Evolutionary conservation across 1,140 invertebrate genomes (phyloP).

Genomic region (Brachionus paranguensis): DNA sequence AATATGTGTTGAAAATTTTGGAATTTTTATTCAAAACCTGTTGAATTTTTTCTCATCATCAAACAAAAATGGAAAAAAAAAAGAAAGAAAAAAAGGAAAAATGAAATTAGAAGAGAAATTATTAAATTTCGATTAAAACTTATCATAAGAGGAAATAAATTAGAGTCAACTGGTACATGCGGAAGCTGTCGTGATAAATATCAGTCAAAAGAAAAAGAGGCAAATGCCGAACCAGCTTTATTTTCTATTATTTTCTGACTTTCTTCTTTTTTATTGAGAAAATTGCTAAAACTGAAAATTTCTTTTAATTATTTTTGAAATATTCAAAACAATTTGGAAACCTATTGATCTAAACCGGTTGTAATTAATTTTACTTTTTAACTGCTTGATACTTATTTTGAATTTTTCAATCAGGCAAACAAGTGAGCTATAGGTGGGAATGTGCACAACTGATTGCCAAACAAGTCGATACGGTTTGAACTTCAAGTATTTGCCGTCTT

Average conservation of each 20-base stretch:
- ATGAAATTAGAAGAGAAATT: background rate
- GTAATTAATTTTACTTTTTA: constrained; percentile 26
- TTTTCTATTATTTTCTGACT: too few species aligned
- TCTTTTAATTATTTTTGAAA: background rate
- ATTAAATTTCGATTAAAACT: constrained; percentile 17
- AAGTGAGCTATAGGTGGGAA: constrained; percentile 27
- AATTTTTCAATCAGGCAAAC: background rate
- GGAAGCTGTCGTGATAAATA: background rate
- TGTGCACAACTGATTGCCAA: constrained; percentile 15
- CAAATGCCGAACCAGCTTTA: background rate
- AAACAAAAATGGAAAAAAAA: background rate
- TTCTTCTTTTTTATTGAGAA: too few species aligned
- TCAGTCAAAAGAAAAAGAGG: background rate
- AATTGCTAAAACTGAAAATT: constrained; percentile 27
- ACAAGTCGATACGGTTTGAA: background rate
- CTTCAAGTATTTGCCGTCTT: background rate
- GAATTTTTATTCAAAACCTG: background rate
- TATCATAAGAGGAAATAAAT: constrained; percentile 7
- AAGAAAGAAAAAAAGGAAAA: background rate
- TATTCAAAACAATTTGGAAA: background rate
- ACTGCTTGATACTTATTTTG: constrained; percentile 23
- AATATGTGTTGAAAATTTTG: background rate
- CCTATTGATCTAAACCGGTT: background rate
- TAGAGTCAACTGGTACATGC: background rate
- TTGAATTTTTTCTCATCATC: background rate